These are phyloP conservation scores for Syngnathus acus DNA, from an alignment of 2,797 vertebrate species.

Conservation along the genomic window DNA sequence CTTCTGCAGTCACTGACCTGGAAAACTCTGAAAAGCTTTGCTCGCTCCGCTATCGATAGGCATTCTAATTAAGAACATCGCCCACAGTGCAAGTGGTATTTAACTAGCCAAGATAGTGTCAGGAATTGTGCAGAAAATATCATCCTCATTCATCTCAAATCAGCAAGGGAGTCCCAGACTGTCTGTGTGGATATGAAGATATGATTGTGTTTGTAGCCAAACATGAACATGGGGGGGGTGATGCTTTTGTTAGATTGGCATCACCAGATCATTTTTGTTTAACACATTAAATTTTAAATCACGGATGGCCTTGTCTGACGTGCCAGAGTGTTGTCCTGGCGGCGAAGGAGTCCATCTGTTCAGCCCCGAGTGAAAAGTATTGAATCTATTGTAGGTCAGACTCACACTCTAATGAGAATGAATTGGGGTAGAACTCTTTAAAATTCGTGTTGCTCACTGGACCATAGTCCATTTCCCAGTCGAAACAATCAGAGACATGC, in stretches of 20 bases:
- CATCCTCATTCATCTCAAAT: conserved; percentile 37
- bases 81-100: conserved; percentile 32
- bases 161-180: conserved; percentile 14
- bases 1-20: conserved; percentile 58
- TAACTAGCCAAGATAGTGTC: conserved; percentile 32
- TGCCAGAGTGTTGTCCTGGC: conserved; percentile 44
- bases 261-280: conserved; percentile 1
- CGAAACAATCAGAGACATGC: conserved; percentile 30
- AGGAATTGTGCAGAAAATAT: conserved; percentile 23
- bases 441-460: conserved; percentile 43
- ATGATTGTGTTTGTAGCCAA: conserved; percentile 11
- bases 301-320: conserved; percentile 39
- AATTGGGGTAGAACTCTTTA: conserved; percentile 59
- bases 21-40: conserved; percentile 57
- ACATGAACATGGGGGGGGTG: conserved; percentile 1
- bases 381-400: conserved; percentile 49
- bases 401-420: conserved; percentile 41
- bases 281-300: conserved; percentile 25
- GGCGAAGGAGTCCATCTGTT: conserved; percentile 54
- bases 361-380: conserved; percentile 54
- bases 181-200: not conserved
- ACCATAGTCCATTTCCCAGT: conserved; percentile 43
- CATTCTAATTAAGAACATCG: conserved; percentile 55
- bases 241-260: conserved; percentile 9
- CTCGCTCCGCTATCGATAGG: conserved; percentile 54